phyloP scores from a whole-genome alignment of 2,888 invertebrate genomes.

The Drosophila paramelanica region DNA sequence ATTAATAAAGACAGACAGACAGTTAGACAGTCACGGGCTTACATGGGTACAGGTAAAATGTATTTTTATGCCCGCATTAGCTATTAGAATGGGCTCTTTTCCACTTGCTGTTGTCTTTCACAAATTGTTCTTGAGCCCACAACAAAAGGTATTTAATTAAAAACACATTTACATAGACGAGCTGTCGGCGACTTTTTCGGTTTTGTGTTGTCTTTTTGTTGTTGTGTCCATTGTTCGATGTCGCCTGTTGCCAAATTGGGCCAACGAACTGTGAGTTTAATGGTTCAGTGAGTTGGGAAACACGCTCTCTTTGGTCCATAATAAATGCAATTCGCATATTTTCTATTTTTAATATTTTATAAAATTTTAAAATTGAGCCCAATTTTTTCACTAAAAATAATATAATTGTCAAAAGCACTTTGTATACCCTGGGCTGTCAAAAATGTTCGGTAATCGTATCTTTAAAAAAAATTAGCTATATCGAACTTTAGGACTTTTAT shows the following conservation, averaged over 20 bases:
- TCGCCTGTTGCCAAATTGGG: conserved; percentile 58
- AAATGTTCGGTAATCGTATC: no score
- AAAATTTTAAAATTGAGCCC: not conserved
- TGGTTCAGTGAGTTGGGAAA: conserved; percentile 48
- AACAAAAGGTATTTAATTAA: conserved; percentile 76
- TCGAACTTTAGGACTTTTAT: no score
- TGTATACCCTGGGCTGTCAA: not conserved
- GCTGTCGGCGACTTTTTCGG: conserved; percentile 38
- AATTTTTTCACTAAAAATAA: not conserved
- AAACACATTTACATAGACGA: conserved; percentile 71
- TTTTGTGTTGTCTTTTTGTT: conserved; percentile 10
- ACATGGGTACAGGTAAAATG: conserved; percentile 19
- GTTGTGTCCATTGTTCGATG: conserved; percentile 48
- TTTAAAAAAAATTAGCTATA: no score
- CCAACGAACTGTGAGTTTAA: conserved; percentile 65
- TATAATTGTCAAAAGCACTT: no score
- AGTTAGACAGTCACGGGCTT: not conserved
- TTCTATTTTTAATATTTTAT: conserved; percentile 24
- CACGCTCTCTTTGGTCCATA: conserved; percentile 13
- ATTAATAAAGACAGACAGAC: not conserved
- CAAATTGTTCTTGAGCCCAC: conserved; percentile 37
- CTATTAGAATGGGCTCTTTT: conserved; percentile 20
- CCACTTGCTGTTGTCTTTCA: conserved; percentile 46
- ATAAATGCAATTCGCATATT: conserved; percentile 42
- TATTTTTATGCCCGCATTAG: conserved; percentile 36